phyloP scores from a whole-genome alignment of 2,113 vertebrate genomes.

The Cyrtonyx montezumae region DNA sequence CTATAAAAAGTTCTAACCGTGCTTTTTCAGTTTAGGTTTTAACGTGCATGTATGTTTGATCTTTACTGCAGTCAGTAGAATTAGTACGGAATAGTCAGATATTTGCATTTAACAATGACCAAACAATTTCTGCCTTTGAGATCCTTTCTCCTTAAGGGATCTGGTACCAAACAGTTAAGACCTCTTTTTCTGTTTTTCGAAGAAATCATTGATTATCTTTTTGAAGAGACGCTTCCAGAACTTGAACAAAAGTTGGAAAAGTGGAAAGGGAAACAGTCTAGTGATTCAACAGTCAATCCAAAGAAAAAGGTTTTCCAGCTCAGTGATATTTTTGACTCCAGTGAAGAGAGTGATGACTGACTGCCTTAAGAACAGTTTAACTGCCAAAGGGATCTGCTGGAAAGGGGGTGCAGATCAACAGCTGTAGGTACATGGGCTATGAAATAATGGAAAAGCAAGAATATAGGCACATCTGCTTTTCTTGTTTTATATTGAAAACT shows the following conservation, averaged over 20 bases:
- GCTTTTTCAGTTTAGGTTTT: background rate
- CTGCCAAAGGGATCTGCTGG: background rate
- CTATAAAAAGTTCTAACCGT: background rate
- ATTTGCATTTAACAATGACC: background rate
- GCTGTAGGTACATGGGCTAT: background rate
- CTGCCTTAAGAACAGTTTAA: background rate
- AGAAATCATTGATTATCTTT: conserved; percentile 79
- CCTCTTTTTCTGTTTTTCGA: background rate
- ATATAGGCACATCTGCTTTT: background rate
- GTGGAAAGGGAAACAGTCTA: rapidly evolving
- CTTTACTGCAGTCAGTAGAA: background rate
- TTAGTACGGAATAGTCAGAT: background rate
- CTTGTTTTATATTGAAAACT: background rate
- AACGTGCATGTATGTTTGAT: background rate
- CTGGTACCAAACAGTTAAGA: background rate
- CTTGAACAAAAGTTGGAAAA: conserved; percentile 60
- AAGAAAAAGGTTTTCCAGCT: conserved; percentile 51
- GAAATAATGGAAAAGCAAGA: background rate
- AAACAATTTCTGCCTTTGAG: background rate
- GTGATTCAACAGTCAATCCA: background rate
- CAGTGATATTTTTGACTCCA: conserved; percentile 70
- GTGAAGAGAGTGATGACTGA: conserved; percentile 24
- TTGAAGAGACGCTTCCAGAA: conserved; percentile 67
- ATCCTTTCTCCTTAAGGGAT: background rate
- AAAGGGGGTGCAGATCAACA: background rate